Evolutionary conservation across 2,113 vertebrate genomes (phyloP), one percentile per base, ranked within the genome.

Genomic region (Cynopterus brachyotis): DNA sequence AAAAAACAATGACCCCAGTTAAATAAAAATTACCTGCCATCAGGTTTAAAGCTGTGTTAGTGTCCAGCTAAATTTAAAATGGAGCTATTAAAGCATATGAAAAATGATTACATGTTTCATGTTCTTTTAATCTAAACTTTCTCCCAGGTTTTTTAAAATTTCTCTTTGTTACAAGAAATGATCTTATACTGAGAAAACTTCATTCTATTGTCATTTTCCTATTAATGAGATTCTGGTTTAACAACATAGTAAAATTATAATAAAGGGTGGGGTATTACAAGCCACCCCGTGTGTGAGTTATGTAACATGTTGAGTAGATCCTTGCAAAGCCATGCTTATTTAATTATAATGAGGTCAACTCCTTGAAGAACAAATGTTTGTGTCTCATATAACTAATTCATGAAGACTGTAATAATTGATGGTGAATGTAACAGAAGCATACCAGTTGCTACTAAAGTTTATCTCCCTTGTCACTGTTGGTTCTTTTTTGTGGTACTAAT

Each of bases 321-420:
- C 60, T n/a, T 72, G 9, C 12, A 70, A 86, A 97, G 84, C 66
- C 37, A 37, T 93, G 66, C 45, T 95, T 86, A 59, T 91, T 80
- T 96, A 89, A 92, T 97, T 97, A 97, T 91, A 94, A 83, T 60
- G 94, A 97, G 96, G 35, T 82, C 70, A 92, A 0, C 4, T 95
- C 67, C 91, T 95, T 83, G 84, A 98, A 98, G 98, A 94, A 98
- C 5, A 11, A 97, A 97, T 97, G 95, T 97, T 98, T 98, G 98
- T 98, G 96, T 97, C 97, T 98, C 40, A 0, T 89, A 92, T 98
- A 96, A 98, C 89, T 99, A 98, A 99, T 98, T 98, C 97, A 98
- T 98, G 98, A 98, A 96, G 97, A 75, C 67, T 93, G 98, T 98
- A 99, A 99, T 99, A 99, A 99, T 99, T 99, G 94, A 98, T 99